A percentile compares a stretch with the other conserved stretches of the same genome.
These are phyloP conservation scores for Strongylocentrotus purpuratus DNA, from an alignment of 35 echinoderm and acorn worm species.

Conservation along the genomic window DNA sequence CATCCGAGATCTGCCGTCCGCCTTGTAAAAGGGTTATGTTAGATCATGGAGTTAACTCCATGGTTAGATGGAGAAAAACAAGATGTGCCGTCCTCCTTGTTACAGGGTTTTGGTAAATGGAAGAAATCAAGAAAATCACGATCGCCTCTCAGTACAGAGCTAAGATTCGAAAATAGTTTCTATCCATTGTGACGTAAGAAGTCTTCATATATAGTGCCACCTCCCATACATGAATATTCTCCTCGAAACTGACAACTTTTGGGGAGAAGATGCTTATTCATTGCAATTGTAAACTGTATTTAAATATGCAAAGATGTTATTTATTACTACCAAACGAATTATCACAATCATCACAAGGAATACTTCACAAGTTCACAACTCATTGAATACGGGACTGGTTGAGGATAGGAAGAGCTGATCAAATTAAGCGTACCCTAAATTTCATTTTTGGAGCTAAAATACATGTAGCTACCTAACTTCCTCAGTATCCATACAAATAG, in stretches of 20 bases:
- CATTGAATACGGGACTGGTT: neutral
- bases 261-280: neutral
- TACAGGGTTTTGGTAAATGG: neutral
- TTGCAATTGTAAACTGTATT: neutral
- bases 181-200: neutral
- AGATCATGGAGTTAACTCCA: too few relatives aligned
- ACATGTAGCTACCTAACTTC: too few relatives aligned
- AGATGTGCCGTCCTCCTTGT: neutral
- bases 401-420: too few relatives aligned
- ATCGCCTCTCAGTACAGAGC: neutral
- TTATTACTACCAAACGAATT: neutral
- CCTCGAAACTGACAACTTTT: neutral
- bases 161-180: neutral
- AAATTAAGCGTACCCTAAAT: too few relatives aligned
- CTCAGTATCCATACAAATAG: too few relatives aligned
- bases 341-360: neutral
- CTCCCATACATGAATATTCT: neutral
- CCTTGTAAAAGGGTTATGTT: neutral
- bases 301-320: neutral
- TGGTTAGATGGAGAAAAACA: neutral
- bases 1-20: neutral
- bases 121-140: neutral
- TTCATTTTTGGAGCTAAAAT: too few relatives aligned
- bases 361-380: neutral
- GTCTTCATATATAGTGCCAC: neutral